A percentile compares a stretch with the other conserved stretches of the same genome.
Conservation (phyloP, 2,113 vertebrate genomes). For the Arvicanthis niloticus region DNA sequence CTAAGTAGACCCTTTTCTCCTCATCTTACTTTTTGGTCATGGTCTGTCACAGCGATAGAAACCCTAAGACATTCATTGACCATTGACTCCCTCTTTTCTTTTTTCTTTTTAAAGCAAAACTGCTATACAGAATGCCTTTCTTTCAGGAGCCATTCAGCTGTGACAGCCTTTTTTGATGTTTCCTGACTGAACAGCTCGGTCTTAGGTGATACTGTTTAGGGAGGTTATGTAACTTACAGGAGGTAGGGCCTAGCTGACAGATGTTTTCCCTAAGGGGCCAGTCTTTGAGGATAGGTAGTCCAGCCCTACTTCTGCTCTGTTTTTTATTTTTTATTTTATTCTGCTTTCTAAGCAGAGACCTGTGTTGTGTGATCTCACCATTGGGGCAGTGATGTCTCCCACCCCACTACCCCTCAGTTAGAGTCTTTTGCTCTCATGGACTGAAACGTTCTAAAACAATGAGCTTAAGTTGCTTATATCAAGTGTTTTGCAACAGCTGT, state of each 20-base stretch:
- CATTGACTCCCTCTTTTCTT: background rate
- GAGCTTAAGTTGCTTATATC: background rate
- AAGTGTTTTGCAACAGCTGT: background rate
- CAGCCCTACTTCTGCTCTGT: background rate
- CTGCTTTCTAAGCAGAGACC: background rate
- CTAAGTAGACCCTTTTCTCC: background rate
- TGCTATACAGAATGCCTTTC: slow-evolving; percentile 6
- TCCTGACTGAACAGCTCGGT: background rate
- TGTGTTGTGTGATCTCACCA: too few relatives aligned
- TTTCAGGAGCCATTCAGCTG: background rate
- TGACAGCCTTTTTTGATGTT: slow-evolving; percentile 21
- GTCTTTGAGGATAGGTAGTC: background rate
- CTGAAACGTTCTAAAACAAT: background rate
- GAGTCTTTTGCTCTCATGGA: too few relatives aligned
- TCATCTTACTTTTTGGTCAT: background rate
- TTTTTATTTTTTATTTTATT: background rate
- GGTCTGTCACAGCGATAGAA: background rate
- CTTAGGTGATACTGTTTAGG: background rate
- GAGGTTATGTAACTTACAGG: background rate
- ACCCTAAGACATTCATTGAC: background rate
- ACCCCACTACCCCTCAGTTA: too few relatives aligned
- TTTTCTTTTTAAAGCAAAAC: background rate
- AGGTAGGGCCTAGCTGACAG: background rate
- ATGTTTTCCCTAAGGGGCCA: background rate
- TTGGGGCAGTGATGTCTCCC: background rate